Base-by-base conservation (phyloP, 1,140 invertebrate species). In the Brachionus koreanus region DNA sequence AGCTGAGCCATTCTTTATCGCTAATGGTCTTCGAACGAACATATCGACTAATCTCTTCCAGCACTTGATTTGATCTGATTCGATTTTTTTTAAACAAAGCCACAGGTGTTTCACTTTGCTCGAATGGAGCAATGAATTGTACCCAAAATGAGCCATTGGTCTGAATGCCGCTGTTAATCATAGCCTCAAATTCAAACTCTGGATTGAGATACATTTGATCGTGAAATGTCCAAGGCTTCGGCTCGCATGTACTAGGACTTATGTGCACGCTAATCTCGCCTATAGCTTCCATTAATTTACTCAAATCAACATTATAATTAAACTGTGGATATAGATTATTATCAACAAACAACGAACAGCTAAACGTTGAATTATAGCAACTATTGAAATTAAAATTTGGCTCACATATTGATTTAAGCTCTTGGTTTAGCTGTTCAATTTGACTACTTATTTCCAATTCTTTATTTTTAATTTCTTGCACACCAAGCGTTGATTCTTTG, bases 271-370 rank as follows among this genome's bases (percentile, higher is more conserved):
- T 37, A 0, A 79, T 0, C 1, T 42, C 12, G 19, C 35, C 25
- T 9, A 79, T 61, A 4, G 76, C 76, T 12, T 79, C 76, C 1
- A 42, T 39, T n/a, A 79, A 1, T 42, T 65, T 39, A 49, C n/a
- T 42, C 35, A 79, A 61, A 39, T 79, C 76, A 12, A 79, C 76
- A 35, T 61, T 39, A 13, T 79, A 79, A 23, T 23, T 23, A 39
- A 79, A 79, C 37, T 79, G 49, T 19, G 76, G 76, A 61, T 79
- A 79, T 5, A 79, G 2, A 25, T 43, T 79, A 61, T 65, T 79
- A 16, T 79, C 76, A 9, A 79, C 76, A 35, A 79, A 79, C 12
- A 79, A 25, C 2, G 76, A 79, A 65, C 76, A 79, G 13, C 49
- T 79, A 12, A 39, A 16, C 4, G 49, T 79, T 5, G 29, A 65